phyloP scores from a whole-genome alignment of 2,888 invertebrate species.

The Eilema caniola region DNA sequence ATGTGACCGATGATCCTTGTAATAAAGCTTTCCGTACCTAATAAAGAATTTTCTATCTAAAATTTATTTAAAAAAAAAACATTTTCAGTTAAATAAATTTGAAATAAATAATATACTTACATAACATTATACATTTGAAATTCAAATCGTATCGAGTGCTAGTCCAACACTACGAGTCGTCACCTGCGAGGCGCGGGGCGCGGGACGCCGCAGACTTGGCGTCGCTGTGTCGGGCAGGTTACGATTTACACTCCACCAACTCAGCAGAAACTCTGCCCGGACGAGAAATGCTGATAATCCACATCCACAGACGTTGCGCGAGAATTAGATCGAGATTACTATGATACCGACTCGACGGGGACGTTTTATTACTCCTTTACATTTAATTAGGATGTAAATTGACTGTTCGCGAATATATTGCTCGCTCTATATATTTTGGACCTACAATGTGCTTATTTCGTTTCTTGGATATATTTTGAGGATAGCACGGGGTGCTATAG shows the following conservation, averaged over 20 bases:
- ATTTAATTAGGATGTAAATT: constrained; percentile 71
- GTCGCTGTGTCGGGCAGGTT: constrained; percentile 86
- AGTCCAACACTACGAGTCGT: constrained; percentile 71
- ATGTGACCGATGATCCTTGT: too few relatives aligned
- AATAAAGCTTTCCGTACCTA: too few relatives aligned
- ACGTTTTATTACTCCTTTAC: constrained; percentile 67
- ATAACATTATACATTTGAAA: not conserved
- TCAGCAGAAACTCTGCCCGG: constrained; percentile 83
- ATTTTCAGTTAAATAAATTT: not conserved
- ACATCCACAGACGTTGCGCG: constrained; percentile 76
- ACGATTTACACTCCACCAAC: constrained; percentile 86
- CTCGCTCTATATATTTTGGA: too few relatives aligned
- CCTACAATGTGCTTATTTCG: too few relatives aligned
- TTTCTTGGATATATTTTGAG: too few relatives aligned
- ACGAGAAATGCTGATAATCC: constrained; percentile 85
- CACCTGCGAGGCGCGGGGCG: constrained; percentile 77
- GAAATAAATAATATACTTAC: not conserved
- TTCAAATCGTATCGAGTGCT: constrained; percentile 19
- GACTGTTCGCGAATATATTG: constrained; percentile 34
- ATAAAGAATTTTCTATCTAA: not conserved
- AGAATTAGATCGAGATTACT: constrained; percentile 84
- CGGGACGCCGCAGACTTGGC: constrained; percentile 71
- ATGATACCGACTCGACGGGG: constrained; percentile 64
- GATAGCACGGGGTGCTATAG: too few relatives aligned
- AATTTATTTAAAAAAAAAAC: not conserved